Base-by-base conservation (phyloP, 2,113 vertebrate species). In the Theristicus caerulescens region DNA sequence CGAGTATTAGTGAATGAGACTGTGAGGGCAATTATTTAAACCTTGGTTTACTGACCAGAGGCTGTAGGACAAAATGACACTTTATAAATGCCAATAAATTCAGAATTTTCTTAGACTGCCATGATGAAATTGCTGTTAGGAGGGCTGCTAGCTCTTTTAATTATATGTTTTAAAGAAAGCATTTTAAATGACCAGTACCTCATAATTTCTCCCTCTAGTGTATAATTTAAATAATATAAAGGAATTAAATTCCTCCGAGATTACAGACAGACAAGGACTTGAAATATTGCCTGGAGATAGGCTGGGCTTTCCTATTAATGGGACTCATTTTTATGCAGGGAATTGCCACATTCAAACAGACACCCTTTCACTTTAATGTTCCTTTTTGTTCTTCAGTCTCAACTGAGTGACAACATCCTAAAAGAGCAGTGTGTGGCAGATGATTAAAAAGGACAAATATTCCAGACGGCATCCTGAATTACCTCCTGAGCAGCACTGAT, bases 141-240 rank as follows among this genome's bases (percentile, higher is more conserved):
- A 80, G 69, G 61, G 46, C 69, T 86, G 67, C 51, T 93, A 32
- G 51, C 55, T 94, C 65, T 66, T 96, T 88, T 91, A 94, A 69
- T 86, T 88, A 52, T 36, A 38, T 84, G 90, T 94, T 96, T 82
- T 67, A 91, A 89, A 65, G 49, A 83, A 94, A 90, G 54, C 64
- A 52, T 97, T 97, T 95, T 46, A 87, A 82, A 88, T 96, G 91
- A 65, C 86, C 84, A 27, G 20, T 73, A 74, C 64, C 54, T 93
- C 40, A 27, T 95, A 96, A 95, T 92, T 96, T 97, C 78, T 96
- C 86, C 77, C 46, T 96, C 79, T 84, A 62, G 86, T 80, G 54
- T 94, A 67, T 94, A 90, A 96, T 97, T 97, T 97, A 90, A 96
- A 96, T 95, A 95, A 97, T 96, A 97, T 38, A 93, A 94, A 92